Conservation (phyloP, 2,113 vertebrate species). For the Brachypodius melanocephalos region DNA sequence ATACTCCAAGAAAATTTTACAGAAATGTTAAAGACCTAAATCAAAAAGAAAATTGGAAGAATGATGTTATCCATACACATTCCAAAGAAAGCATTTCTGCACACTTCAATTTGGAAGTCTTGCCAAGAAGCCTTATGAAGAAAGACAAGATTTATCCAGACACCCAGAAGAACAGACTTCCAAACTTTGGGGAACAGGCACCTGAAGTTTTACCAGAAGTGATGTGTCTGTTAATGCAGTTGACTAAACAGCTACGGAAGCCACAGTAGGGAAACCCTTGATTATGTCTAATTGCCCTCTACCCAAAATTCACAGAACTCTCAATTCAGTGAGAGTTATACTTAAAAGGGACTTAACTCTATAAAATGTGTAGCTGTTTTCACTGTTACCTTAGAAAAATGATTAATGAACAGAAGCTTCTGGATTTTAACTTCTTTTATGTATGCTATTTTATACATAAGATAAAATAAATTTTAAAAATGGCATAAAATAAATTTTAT, state of each 20-base stretch:
- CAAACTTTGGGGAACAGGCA: neutral
- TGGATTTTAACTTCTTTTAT: neutral
- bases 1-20: neutral
- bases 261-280: neutral
- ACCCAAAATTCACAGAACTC: neutral
- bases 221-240: neutral
- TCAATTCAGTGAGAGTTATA: neutral
- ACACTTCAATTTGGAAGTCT: neutral
- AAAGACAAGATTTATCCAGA: neutral
- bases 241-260: neutral
- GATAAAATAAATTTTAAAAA: too few relatives aligned
- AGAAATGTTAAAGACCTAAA: neutral
- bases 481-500: too few relatives aligned
- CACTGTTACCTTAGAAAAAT: neutral
- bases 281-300: neutral
- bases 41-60: neutral
- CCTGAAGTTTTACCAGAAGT: neutral
- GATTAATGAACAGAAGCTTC: neutral
- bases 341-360: neutral
- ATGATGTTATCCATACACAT: neutral
- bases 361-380: neutral
- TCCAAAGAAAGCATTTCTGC: neutral
- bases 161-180: neutral
- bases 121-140: neutral
- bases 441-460: neutral